Conservation (phyloP, 2,113 vertebrate species). For the Coregonus clupeaformis region DNA sequence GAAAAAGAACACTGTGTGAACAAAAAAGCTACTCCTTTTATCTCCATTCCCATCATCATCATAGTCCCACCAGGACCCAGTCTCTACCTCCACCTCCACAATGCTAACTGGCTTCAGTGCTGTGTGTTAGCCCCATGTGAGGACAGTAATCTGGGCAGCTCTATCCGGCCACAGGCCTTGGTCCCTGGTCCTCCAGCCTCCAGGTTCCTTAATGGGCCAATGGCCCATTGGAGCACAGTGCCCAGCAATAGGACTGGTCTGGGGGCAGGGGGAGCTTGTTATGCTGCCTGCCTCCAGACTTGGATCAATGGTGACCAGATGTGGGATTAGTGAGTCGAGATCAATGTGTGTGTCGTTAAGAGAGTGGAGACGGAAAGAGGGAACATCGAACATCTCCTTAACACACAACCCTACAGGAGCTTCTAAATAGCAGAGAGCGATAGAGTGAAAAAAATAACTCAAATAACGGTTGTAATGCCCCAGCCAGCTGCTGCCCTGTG, state of each 20-base stretch:
- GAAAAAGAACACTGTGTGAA: no score
- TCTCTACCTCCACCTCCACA: no score
- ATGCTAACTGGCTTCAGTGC: no score
- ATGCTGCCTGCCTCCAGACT: neutral
- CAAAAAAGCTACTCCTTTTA: no score
- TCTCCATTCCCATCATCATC: no score
- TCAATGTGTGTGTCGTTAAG: no score
- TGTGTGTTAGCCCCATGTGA: slow-evolving; percentile 18
- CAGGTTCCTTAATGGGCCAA: slow-evolving; percentile 44
- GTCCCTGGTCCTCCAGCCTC: slow-evolving; percentile 32
- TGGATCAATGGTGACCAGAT: slow-evolving; percentile 33
- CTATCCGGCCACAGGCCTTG: slow-evolving; percentile 20
- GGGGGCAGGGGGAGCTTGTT: slow-evolving; percentile 48
- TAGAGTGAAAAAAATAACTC: neutral
- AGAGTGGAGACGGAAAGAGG: slow-evolving; percentile 4
- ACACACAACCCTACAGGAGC: neutral
- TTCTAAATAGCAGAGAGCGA: neutral
- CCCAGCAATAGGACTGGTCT: slow-evolving; percentile 28
- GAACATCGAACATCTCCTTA: neutral
- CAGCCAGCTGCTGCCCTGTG: neutral
- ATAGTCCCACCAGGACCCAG: no score
- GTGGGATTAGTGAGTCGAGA: slow-evolving; percentile 1
- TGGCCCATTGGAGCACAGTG: slow-evolving; percentile 53
- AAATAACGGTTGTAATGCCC: neutral
- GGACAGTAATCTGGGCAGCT: slow-evolving; percentile 34